Base-by-base conservation (phyloP, 2,113 vertebrate genomes). In the Pundamilia nyererei region DNA sequence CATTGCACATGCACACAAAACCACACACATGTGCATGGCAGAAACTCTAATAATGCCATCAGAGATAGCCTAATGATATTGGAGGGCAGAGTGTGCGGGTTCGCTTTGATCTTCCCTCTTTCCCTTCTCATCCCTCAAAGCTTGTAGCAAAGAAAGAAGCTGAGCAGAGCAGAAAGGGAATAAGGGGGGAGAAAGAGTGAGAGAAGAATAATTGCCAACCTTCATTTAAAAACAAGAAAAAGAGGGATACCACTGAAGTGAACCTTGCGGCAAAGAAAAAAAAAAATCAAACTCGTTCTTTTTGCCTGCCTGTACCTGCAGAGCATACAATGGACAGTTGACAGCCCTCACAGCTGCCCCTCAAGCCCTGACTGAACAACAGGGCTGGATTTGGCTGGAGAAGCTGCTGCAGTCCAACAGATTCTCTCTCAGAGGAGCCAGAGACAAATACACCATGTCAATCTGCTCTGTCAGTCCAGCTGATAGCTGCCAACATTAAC, bases 21-120 rank as follows among this genome's bases (percentile, higher is more conserved):
- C 24, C 40, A 56, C 82, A 89, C 55, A 80, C 17, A 15, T 11
- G 9, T 3, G 5, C 47, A 86, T 24, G 62, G 58, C 62, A 83
- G 89, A 35, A 62, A 60, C 49, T 86, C 45, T 88, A 87, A 93
- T 93, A 90, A 94, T 81, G 88, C 80, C 89, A 91, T 94, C 93
- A 88, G 92, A 93, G 86, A 91, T 75, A 38, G 86, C 33, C 90
- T 92, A 90, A 94, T 91, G 91, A 93, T 94, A 86, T 92, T 47
- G 82, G 93, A 92, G 91, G 91, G 85, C 89, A 93, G 82, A 89
- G 82, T 88, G 87, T 89, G 90, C 31, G 51, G 91, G 89, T 83
- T 86, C 17, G 9, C 85, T 94, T 93, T 95, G 92, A 94, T 92
- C 92, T 81, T 42, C 82, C 33, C 45, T 82, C 51, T 55, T 80